phyloP scores from a whole-genome alignment of 2,113 vertebrate genomes.

The Oreochromis aureus region DNA sequence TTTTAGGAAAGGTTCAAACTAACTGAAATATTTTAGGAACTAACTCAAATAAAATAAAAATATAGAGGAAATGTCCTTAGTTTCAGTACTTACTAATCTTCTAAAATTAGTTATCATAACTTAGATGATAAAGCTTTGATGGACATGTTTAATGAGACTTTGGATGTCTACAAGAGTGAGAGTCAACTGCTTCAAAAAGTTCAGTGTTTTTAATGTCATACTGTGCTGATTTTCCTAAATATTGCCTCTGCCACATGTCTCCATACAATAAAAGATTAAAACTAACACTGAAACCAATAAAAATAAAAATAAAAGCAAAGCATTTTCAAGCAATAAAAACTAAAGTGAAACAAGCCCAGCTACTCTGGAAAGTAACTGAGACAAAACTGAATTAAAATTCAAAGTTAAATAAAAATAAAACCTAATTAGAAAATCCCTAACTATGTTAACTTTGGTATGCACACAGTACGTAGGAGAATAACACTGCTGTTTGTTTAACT shows the following conservation, averaged over 20 bases:
- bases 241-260: background rate
- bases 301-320: background rate
- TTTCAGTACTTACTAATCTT: background rate
- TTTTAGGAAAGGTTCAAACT: background rate
- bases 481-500: background rate
- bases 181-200: background rate
- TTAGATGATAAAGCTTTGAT: background rate
- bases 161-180: background rate
- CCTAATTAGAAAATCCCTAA: background rate
- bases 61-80: background rate
- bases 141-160: background rate
- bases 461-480: rapidly evolving
- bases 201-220: background rate
- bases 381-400: background rate
- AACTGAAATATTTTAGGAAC: background rate
- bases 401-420: background rate
- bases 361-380: background rate
- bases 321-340: background rate
- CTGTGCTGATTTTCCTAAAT: background rate
- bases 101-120: background rate
- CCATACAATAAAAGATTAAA: background rate
- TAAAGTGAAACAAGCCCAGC: background rate
- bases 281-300: background rate
- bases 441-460: background rate
- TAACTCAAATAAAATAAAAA: background rate